These are phyloP conservation scores for Poeciliopsis occidentalis DNA, from an alignment of 2,113 vertebrate species.

Conservation along the genomic window DNA sequence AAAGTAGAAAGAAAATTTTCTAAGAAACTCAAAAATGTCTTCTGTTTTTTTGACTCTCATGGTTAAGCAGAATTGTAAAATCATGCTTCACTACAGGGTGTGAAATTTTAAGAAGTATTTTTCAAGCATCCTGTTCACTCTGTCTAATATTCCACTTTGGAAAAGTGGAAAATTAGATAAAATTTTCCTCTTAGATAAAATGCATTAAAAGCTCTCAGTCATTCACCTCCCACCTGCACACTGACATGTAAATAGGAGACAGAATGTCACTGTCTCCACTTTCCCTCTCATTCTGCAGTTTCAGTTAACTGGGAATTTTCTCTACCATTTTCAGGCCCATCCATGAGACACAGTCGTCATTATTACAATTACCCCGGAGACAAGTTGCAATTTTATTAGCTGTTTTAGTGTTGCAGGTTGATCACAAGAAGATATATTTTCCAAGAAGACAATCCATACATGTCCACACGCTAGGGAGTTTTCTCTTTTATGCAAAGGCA, in stretches of 20 bases:
- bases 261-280: slow-evolving; percentile 7
- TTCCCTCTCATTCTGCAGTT: slow-evolving; percentile 20
- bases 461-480: neutral
- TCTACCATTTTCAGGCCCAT: slow-evolving; percentile 23
- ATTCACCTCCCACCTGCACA: neutral
- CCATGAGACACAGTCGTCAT: slow-evolving; percentile 44
- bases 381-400: slow-evolving; percentile 36
- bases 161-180: too few species aligned
- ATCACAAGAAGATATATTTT: slow-evolving; percentile 50
- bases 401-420: slow-evolving; percentile 49
- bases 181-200: neutral
- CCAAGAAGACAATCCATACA: slow-evolving; percentile 31
- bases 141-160: neutral
- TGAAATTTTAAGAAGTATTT: neutral
- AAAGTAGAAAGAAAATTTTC: neutral
- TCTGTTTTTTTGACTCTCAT: neutral
- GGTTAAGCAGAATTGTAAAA: neutral
- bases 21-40: too few species aligned
- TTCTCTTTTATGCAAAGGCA: neutral
- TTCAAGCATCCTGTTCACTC: neutral
- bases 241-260: slow-evolving; percentile 12
- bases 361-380: slow-evolving; percentile 54
- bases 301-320: slow-evolving; percentile 52
- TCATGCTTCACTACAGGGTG: neutral
- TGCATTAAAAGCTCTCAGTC: neutral